phyloP scores from a whole-genome alignment of 1,140 invertebrate genomes.

The Drosophila jambulina region DNA sequence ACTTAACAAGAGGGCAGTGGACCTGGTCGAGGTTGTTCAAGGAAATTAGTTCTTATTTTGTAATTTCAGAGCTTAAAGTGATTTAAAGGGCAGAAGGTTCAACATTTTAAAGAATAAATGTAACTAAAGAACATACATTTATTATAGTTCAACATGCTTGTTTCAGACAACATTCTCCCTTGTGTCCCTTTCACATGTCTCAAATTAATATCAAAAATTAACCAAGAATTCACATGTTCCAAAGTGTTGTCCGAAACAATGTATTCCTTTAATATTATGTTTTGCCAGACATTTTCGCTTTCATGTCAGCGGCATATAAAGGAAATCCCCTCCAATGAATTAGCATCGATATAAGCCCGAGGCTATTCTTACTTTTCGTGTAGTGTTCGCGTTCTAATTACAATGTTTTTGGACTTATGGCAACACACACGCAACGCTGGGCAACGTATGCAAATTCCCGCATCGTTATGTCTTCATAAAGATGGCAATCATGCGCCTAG shows the following conservation, averaged over 20 bases:
- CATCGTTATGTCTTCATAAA: constrained; percentile 84
- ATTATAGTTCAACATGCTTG: not conserved
- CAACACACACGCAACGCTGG: constrained; percentile 44
- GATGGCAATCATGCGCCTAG: constrained; percentile 65
- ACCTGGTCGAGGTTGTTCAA: constrained; percentile 26
- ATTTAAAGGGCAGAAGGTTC: not conserved
- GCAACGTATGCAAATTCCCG: constrained; percentile 33
- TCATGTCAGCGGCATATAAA: constrained; percentile 47
- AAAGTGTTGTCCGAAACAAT: constrained; percentile 6
- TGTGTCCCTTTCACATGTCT: not conserved
- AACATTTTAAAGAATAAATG: not conserved
- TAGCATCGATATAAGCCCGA: constrained; percentile 53
- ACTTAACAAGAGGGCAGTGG: constrained; percentile 4
- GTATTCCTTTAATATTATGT: not conserved
- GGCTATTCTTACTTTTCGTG: constrained; percentile 45
- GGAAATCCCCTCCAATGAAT: constrained; percentile 42
- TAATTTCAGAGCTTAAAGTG: constrained; percentile 9
- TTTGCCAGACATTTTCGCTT: constrained; percentile 11
- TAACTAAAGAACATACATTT: not conserved
- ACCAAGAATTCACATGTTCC: not conserved
- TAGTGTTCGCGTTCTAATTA: constrained; percentile 66
- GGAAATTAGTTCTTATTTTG: constrained; percentile 31
- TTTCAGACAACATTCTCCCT: not conserved
- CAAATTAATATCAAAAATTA: not conserved
- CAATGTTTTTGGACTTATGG: constrained; percentile 47